Conservation (phyloP, 2,797 vertebrate genomes). For the Gobio occitaniae region DNA sequence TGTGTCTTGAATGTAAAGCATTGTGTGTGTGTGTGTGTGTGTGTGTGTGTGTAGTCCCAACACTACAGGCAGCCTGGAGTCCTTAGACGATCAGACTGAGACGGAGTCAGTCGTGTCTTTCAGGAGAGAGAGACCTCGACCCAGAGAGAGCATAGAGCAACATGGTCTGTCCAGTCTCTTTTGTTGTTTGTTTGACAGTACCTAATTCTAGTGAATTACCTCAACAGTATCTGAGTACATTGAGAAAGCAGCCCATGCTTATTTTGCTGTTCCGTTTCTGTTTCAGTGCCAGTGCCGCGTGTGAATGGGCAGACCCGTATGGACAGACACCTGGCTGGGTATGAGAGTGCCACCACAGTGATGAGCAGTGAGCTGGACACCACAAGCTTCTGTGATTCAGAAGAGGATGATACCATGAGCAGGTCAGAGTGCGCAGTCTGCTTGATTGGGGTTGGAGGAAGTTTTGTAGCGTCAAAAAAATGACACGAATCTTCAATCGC, state of each 20-base stretch:
- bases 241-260: background rate
- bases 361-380: slow-evolving; percentile 94
- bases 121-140: slow-evolving; percentile 85
- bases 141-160: slow-evolving; percentile 85
- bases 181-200: background rate
- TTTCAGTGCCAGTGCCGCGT: slow-evolving; percentile 74
- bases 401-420: slow-evolving; percentile 93
- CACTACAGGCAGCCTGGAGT: slow-evolving; percentile 87
- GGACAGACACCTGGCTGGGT: slow-evolving; percentile 90
- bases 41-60: slow-evolving; percentile 77
- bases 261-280: background rate
- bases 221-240: background rate
- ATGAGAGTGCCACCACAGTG: slow-evolving; percentile 90
- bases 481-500: background rate
- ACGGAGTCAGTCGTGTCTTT: slow-evolving; percentile 90
- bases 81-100: slow-evolving; percentile 89
- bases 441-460: background rate
- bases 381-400: slow-evolving; percentile 90
- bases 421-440: slow-evolving; percentile 71
- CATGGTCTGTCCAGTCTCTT: slow-evolving; percentile 72
- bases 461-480: background rate
- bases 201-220: too few species aligned
- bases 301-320: slow-evolving; percentile 84
- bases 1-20: slow-evolving; percentile 19
- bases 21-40: slow-evolving; percentile 24